These are phyloP conservation scores for Semnopithecus entellus DNA, from an alignment of 2,113 vertebrate species.

Conservation along the genomic window DNA sequence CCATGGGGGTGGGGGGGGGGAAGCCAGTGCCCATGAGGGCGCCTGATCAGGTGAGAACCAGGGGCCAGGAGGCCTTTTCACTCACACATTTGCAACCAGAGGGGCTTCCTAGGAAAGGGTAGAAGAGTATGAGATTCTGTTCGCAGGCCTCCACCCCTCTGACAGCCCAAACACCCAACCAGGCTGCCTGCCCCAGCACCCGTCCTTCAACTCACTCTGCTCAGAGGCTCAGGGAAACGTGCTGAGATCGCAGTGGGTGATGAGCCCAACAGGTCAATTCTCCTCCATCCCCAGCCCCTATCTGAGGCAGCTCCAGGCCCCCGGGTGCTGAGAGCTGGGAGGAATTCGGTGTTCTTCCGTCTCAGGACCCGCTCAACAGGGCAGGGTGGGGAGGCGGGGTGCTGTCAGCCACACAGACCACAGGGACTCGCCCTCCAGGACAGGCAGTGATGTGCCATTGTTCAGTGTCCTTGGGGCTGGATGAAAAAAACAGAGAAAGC, in stretches of 20 bases:
- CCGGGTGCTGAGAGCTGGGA: background rate
- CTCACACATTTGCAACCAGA: background rate
- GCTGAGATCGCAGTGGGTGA: background rate
- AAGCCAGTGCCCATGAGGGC: background rate
- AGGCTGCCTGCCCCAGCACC: too few species aligned
- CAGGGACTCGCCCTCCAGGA: background rate
- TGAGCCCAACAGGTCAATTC: background rate
- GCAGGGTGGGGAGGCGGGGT: background rate
- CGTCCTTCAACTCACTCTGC: background rate
- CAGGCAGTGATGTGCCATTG: accelerated
- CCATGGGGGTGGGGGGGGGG: constrained; percentile 4
- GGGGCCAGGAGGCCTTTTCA: background rate
- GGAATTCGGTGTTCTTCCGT: background rate
- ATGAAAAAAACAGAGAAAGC: accelerated
- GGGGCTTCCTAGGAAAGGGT: background rate
- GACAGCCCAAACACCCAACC: background rate
- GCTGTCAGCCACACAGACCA: background rate
- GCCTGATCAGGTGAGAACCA: constrained; percentile 36
- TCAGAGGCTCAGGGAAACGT: background rate
- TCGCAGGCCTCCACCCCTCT: too few species aligned
- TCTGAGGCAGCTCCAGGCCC: accelerated
- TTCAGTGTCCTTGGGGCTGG: background rate
- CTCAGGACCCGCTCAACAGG: background rate
- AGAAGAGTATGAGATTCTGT: background rate
- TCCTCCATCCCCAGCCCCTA: accelerated